Evolutionary conservation across 2,797 vertebrate species (phyloP).

Genomic region (Squalus acanthias): DNA sequence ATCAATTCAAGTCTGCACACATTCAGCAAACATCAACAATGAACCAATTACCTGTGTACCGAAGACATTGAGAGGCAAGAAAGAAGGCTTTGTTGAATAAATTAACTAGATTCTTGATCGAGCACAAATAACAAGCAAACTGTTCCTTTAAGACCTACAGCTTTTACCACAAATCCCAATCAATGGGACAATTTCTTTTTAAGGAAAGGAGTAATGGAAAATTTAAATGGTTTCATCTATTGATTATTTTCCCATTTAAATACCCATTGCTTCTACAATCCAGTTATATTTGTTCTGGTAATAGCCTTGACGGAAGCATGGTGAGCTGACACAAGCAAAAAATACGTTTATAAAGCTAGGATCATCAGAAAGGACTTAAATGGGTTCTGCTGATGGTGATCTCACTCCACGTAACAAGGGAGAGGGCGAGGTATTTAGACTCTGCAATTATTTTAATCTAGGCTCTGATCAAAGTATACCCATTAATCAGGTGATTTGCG

Average conservation of each 20-base stretch:
- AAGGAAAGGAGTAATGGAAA: background rate
- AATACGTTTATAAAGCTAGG: background rate
- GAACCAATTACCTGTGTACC: background rate
- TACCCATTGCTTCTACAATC: background rate
- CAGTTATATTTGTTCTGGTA: background rate
- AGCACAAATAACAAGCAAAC: background rate
- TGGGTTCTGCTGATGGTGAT: background rate
- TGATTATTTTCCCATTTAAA: constrained; percentile 17
- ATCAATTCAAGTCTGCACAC: background rate
- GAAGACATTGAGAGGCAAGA: background rate
- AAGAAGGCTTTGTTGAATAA: background rate
- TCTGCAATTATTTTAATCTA: background rate
- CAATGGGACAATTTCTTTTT: background rate
- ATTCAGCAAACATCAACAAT: background rate
- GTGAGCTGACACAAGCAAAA: constrained; percentile 28
- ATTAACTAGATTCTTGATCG: background rate
- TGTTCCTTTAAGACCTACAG: background rate
- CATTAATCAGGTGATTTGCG: background rate
- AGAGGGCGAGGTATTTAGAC: background rate
- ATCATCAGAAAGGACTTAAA: background rate
- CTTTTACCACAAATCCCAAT: background rate
- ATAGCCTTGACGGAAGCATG: constrained; percentile 20
- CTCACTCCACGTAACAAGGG: background rate
- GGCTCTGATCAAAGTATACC: background rate
- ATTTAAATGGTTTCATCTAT: background rate